Evolutionary conservation across 2,888 invertebrate genomes (phyloP).

Genomic region (Atethmia centrago): DNA sequence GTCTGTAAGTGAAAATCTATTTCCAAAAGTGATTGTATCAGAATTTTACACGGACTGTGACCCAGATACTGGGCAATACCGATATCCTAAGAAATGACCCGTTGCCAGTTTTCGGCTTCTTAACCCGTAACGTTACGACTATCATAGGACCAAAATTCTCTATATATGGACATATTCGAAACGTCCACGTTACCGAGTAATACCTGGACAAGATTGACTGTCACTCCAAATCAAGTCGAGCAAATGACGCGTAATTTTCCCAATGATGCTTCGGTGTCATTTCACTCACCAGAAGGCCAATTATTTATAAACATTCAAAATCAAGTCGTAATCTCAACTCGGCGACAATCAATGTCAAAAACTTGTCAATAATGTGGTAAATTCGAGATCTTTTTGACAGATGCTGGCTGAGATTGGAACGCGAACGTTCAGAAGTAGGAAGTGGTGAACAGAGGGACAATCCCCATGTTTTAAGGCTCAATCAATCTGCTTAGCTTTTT

Average conservation of each 20-base stretch:
- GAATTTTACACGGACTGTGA: background rate
- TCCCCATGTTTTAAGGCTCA: too few species aligned
- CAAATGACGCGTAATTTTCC: slow-evolving; percentile 4
- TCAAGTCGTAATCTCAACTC: too few species aligned
- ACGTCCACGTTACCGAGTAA: background rate
- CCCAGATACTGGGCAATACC: slow-evolving; percentile 8
- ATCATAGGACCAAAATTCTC: background rate
- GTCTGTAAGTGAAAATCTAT: background rate
- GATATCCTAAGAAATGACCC: slow-evolving; percentile 10
- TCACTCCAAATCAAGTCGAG: slow-evolving; percentile 1
- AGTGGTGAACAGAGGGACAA: too few species aligned
- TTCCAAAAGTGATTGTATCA: slow-evolving; percentile 11
- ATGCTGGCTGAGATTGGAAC: too few species aligned
- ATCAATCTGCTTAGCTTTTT: background rate
- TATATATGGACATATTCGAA: background rate
- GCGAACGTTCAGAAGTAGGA: too few species aligned
- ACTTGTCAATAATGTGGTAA: too few species aligned
- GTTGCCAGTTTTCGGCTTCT: background rate
- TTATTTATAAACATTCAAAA: too few species aligned
- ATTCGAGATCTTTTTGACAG: too few species aligned
- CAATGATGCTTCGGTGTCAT: slow-evolving; percentile 4
- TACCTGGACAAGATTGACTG: background rate
- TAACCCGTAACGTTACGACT: background rate
- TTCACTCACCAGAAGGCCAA: too few species aligned
- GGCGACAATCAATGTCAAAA: too few species aligned